Percentiles rank a stretch among this genome's conserved stretches.
Conservation (phyloP, 2,797 vertebrate species). For the Parauchenoglanis punctatus region DNA sequence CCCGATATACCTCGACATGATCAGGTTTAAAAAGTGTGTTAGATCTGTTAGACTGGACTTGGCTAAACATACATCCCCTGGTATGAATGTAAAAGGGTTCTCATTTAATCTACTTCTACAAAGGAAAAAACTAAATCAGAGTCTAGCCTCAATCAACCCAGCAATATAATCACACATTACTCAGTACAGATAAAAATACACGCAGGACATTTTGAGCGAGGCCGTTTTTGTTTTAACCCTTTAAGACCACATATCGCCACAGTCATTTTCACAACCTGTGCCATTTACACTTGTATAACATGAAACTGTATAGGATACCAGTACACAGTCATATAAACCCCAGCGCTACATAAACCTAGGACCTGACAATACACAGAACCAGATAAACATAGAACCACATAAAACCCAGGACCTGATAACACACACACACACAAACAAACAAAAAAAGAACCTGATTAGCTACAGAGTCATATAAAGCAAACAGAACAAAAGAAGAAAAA, state of each 20-base stretch:
- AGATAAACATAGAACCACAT: conserved; percentile 3
- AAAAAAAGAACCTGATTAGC: background rate
- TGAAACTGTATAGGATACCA: background rate
- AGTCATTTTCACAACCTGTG: background rate
- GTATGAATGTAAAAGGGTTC: background rate
- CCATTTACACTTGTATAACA: background rate
- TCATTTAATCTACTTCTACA: background rate
- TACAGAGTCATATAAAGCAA: background rate
- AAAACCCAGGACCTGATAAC: background rate
- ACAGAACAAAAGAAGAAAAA: background rate
- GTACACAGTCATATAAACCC: background rate
- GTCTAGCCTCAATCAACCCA: background rate
- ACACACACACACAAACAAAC: background rate
- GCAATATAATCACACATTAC: background rate
- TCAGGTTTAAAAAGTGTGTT: background rate
- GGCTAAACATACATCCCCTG: background rate
- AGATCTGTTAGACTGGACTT: background rate
- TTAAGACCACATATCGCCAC: background rate
- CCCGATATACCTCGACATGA: background rate
- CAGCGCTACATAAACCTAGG: background rate
- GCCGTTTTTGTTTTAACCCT: background rate
- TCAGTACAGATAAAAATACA: background rate
- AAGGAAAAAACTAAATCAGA: background rate
- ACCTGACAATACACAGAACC: background rate
- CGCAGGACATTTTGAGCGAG: background rate